phyloP scores from a whole-genome alignment of 1,140 invertebrate genomes.

The Plodia interpunctella region DNA sequence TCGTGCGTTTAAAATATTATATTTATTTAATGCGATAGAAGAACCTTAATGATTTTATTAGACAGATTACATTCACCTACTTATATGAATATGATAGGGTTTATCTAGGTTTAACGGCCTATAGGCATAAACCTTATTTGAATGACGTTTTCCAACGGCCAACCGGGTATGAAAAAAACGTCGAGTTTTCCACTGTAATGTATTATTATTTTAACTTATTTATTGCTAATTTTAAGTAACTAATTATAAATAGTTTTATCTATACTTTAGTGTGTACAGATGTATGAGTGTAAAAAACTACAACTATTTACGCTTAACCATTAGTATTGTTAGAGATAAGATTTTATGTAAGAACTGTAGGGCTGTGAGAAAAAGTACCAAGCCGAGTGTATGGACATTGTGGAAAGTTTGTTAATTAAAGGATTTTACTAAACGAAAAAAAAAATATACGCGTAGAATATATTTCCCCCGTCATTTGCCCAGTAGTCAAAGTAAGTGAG shows the following conservation, averaged over 20 bases:
- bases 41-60: too few relatives aligned
- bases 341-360: constrained; percentile 10
- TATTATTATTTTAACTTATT: not conserved
- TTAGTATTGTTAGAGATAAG: constrained; percentile 18
- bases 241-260: constrained; percentile 1
- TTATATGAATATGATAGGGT: too few relatives aligned
- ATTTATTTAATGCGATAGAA: too few relatives aligned
- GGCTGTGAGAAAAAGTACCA: constrained; percentile 22
- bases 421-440: not conserved
- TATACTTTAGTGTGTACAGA: constrained; percentile 5
- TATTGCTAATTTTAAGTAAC: not conserved
- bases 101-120: not conserved
- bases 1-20: too few relatives aligned
- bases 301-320: constrained; percentile 19
- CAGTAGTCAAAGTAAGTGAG: not conserved
- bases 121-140: not conserved
- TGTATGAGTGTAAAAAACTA: constrained; percentile 9
- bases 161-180: not conserved
- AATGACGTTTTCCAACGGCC: not conserved
- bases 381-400: constrained; percentile 16
- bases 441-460: not conserved
- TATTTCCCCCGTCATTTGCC: not conserved
- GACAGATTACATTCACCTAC: too few relatives aligned
- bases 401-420: constrained; percentile 12
- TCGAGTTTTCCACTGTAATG: too few relatives aligned